phyloP scores from a whole-genome alignment of 2,888 invertebrate genomes.

The Torymus auratus region DNA sequence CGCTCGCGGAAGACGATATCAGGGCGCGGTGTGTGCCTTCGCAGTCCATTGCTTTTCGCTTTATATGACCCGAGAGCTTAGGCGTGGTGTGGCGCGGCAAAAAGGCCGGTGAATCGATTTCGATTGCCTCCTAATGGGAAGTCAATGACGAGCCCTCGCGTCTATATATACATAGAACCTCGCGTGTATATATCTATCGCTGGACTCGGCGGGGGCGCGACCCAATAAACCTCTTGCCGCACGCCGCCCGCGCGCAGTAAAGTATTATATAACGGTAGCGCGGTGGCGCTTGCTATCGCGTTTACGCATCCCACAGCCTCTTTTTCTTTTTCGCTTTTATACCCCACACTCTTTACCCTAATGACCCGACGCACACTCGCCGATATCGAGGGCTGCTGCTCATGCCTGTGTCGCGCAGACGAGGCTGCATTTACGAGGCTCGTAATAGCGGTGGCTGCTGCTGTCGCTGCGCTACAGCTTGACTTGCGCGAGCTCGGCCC shows the following conservation, averaged over 20 bases:
- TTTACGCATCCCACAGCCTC: background rate
- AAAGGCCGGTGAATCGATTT: constrained; percentile 25
- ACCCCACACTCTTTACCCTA: constrained; percentile 11
- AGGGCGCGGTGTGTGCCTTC: background rate
- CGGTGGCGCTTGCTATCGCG: background rate
- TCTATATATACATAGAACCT: background rate
- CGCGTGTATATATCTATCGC: too few relatives aligned
- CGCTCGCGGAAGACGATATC: constrained; percentile 5
- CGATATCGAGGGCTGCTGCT: background rate
- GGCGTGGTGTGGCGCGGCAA: background rate
- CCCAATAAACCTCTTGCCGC: too few relatives aligned
- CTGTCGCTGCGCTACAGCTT: too few relatives aligned
- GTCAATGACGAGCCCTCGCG: constrained; percentile 13
- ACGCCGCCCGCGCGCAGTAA: too few relatives aligned
- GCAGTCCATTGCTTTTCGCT: constrained; percentile 7
- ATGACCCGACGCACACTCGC: background rate
- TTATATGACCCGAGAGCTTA: background rate
- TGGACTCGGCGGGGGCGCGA: too few relatives aligned
- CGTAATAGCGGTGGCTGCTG: constrained; percentile 23
- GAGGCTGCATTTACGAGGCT: constrained; percentile 31
- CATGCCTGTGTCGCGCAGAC: too few relatives aligned
- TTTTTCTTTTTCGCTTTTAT: background rate
- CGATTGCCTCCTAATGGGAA: constrained; percentile 32
- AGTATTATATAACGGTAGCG: background rate
- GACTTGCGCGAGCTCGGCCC: too few relatives aligned